Base-by-base conservation (phyloP, 1,140 invertebrate genomes). In the Oedothorax gibbosus region DNA sequence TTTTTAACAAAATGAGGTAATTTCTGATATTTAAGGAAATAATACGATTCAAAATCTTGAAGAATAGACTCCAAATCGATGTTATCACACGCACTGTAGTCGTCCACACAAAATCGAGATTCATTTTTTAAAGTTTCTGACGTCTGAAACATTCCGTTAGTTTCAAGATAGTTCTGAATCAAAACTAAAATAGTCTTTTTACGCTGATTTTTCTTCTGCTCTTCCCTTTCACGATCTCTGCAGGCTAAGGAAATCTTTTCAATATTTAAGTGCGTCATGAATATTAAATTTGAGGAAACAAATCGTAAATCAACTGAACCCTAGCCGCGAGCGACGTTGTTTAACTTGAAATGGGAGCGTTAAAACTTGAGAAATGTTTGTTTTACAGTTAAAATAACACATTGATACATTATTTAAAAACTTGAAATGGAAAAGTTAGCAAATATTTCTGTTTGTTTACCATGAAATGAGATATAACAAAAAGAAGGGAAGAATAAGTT, bases 1-100 rank as follows among this genome's bases (percentile, higher is more conserved):
- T 86, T 93, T 90, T 93, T 94, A 51, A 94, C 93, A 51, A 97
- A 92, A 89, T 93, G 94, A 0, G 97, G 96, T 89, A 95, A 93
- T 89, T 95, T 96, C 89, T 95, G 94, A 90, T 96, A 98, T 88
- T 95, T 94, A 20, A 95, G 91, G 87, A 93, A 93, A 90, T 96
- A 97, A 91, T 95, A 98, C 73, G 94, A 94, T 86, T 94, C 94
- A 89, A 95, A 98, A 87, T 98, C 96, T 90, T 96, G 93, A 66
- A 98, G 90, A 82, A 99, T 95, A 18, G 94, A 94, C 77, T 95
- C 94, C 86, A 98, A 90, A 89, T 98, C 95, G 78, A 98, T 93
- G 87, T 98, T 98, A 87, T 98, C 97, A 90, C 97, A 98, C 0
- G 98, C 92, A 88, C 93, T 91, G 90, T 93, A 94, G 60, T 94